These are phyloP conservation scores for Sebastolobus alascanus DNA, from an alignment of 2,797 vertebrate genomes.

Conservation along the genomic window DNA sequence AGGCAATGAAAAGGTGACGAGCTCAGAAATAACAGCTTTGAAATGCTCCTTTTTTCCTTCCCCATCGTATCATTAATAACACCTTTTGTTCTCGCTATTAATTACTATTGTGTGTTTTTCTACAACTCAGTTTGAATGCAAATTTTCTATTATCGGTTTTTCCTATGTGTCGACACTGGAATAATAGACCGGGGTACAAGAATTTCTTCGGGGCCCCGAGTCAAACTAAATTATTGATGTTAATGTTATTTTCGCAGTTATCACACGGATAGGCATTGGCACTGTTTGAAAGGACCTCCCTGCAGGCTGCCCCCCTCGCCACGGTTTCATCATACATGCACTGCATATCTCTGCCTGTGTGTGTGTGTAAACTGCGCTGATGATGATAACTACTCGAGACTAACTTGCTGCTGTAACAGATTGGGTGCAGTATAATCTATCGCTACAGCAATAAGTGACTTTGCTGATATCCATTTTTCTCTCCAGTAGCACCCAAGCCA, in stretches of 20 bases:
- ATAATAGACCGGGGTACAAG: slow-evolving; percentile 30
- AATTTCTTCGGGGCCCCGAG: slow-evolving; percentile 28
- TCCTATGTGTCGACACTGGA: slow-evolving; percentile 31
- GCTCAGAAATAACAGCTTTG: slow-evolving; percentile 30
- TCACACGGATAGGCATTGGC: slow-evolving; percentile 45
- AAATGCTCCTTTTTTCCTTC: slow-evolving; percentile 12
- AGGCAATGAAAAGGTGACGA: slow-evolving; percentile 47
- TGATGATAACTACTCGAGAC: slow-evolving; percentile 70
- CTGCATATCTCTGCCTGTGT: slow-evolving; percentile 41
- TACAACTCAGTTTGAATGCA: slow-evolving; percentile 23
- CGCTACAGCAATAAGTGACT: slow-evolving; percentile 73
- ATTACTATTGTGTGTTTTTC: slow-evolving; percentile 44
- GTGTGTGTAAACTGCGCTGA: slow-evolving; percentile 57
- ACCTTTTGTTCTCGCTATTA: slow-evolving; percentile 33
- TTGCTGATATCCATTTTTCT: slow-evolving; percentile 74
- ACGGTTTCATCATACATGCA: slow-evolving; percentile 38
- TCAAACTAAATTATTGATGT: slow-evolving; percentile 58
- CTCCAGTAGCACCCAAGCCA: slow-evolving; percentile 64
- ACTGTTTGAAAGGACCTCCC: slow-evolving; percentile 52
- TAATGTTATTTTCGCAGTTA: slow-evolving; percentile 55
- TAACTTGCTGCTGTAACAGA: slow-evolving; percentile 70
- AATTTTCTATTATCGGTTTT: slow-evolving; percentile 46
- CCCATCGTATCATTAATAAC: slow-evolving; percentile 44
- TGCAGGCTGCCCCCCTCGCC: slow-evolving; percentile 49
- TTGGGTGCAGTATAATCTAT: slow-evolving; percentile 75